These are phyloP conservation scores for Turnix velox DNA, from an alignment of 2,113 vertebrate species.

Conservation along the genomic window DNA sequence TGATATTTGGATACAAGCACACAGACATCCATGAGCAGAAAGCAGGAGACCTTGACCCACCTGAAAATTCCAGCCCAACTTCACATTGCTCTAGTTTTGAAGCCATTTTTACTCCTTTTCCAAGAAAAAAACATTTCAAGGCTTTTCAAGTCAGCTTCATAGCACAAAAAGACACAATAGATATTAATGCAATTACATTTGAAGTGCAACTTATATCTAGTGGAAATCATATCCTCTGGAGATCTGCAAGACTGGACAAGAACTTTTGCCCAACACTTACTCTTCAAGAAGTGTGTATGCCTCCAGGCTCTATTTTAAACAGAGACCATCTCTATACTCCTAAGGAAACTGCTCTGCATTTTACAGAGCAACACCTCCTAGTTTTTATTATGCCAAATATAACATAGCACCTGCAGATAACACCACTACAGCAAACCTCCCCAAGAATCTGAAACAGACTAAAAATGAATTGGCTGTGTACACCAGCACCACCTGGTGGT, in stretches of 20 bases:
- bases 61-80: neutral
- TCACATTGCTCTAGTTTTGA: neutral
- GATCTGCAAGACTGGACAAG: neutral
- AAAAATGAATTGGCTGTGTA: fast-evolving
- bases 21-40: fast-evolving
- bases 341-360: neutral
- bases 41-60: too few relatives aligned
- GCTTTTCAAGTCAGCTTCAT: neutral
- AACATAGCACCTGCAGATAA: neutral
- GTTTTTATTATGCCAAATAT: neutral
- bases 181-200: neutral
- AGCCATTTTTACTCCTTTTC: neutral
- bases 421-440: neutral
- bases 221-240: neutral
- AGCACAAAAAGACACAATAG: neutral
- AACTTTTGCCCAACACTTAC: neutral
- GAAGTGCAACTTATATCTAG: neutral
- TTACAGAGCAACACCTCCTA: neutral
- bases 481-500: neutral
- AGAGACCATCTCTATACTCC: neutral
- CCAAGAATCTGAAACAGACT: neutral
- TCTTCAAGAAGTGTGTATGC: neutral
- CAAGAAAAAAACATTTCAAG: neutral
- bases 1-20: neutral
- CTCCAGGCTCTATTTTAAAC: neutral